Percentiles rank a stretch among this genome's conserved stretches.
These are phyloP conservation scores for Hydropsyche tenuis DNA, from an alignment of 1,140 invertebrate species.

Conservation along the genomic window DNA sequence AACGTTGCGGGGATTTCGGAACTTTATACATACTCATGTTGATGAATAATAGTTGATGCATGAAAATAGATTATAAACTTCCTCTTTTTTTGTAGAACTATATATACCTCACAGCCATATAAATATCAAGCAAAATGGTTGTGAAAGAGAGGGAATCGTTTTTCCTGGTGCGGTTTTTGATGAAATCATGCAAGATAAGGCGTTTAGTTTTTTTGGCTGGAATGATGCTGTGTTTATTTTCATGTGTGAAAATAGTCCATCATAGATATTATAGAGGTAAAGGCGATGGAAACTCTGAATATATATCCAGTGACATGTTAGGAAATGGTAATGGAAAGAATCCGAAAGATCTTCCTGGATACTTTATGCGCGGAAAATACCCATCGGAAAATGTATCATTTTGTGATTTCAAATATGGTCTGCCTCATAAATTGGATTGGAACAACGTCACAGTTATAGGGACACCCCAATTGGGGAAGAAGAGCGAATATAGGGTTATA, in stretches of 20 bases:
- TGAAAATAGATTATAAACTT: no score
- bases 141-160: constrained; percentile 1
- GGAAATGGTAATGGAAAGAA: constrained; percentile 55
- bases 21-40: no score
- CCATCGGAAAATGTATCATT: constrained; percentile 63
- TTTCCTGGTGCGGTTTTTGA: not conserved
- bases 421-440: constrained; percentile 66
- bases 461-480: constrained; percentile 65
- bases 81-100: no score
- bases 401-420: constrained; percentile 70
- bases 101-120: no score
- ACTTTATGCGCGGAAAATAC: constrained; percentile 62
- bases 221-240: constrained; percentile 47
- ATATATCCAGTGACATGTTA: constrained; percentile 53
- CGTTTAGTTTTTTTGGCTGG: constrained; percentile 49
- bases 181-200: constrained; percentile 35
- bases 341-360: constrained; percentile 57
- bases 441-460: constrained; percentile 55
- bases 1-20: not conserved
- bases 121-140: not conserved
- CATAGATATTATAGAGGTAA: constrained; percentile 46
- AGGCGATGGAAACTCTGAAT: constrained; percentile 54
- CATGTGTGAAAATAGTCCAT: constrained; percentile 52
- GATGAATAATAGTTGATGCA: no score
- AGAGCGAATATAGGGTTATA: constrained; percentile 69